Conservation (phyloP, 2,888 invertebrate species). For the Oscheius sp. region DNA sequence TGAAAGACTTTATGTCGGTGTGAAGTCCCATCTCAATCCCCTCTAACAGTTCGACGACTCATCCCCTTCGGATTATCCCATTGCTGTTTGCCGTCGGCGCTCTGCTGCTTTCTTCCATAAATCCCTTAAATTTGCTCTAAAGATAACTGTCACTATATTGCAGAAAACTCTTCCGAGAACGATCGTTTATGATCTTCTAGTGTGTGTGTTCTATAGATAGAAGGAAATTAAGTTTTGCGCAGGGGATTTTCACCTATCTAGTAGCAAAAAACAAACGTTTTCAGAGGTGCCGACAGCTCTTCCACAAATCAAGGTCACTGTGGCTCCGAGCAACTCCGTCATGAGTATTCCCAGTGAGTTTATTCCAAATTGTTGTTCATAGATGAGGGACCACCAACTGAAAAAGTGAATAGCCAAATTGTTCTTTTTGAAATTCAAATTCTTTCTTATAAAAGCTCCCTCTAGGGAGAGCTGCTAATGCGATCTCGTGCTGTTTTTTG, state of each 20-base stretch:
- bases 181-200: neutral
- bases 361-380: neutral
- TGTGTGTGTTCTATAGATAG: neutral
- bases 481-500: conserved; percentile 11
- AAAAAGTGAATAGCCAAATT: too few species aligned
- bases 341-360: conserved; percentile 49
- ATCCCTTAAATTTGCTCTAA: too few species aligned
- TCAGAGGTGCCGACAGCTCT: conserved; percentile 51
- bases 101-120: too few species aligned
- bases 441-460: conserved; percentile 9
- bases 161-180: too few species aligned
- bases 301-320: conserved; percentile 47
- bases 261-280: conserved; percentile 23
- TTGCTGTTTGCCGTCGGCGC: too few species aligned
- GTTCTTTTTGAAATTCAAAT: conserved; percentile 20
- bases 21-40: neutral
- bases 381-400: neutral
- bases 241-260: neutral
- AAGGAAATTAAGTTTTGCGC: neutral
- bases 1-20: neutral
- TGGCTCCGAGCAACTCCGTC: conserved; percentile 47
- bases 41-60: too few species aligned
- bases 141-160: too few species aligned
- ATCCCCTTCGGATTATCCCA: too few species aligned
- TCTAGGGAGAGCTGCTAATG: conserved; percentile 6